These are phyloP conservation scores for Grantiella picta DNA, from an alignment of 2,113 vertebrate genomes.

Conservation along the genomic window DNA sequence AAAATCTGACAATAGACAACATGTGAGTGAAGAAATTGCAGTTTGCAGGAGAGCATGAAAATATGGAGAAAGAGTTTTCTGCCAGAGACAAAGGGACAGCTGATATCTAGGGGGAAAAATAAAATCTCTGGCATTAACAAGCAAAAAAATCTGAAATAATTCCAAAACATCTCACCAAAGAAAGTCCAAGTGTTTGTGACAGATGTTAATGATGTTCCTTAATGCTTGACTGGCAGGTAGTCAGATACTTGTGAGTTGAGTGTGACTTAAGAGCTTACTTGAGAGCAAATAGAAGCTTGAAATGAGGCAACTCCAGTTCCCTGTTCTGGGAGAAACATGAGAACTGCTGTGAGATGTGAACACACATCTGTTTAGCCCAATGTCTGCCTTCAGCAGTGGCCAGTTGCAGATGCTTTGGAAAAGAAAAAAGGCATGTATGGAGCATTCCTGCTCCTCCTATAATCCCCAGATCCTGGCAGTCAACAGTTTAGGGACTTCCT, in stretches of 20 bases:
- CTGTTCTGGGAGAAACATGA: neutral
- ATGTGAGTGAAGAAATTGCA: neutral
- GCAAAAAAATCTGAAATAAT: neutral
- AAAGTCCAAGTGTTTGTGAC: constrained; percentile 31
- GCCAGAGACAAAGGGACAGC: neutral
- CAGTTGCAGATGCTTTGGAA: constrained; percentile 4
- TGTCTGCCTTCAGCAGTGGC: neutral
- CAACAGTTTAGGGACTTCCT: neutral
- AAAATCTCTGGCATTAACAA: neutral
- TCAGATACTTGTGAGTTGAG: constrained; percentile 11
- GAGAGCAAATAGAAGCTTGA: constrained; percentile 46
- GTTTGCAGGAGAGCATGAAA: neutral
- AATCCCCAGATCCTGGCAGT: neutral
- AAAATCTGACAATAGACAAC: neutral
- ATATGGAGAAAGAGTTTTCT: neutral
- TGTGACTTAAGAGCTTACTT: constrained; percentile 25
- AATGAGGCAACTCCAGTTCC: neutral
- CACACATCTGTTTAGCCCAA: neutral
- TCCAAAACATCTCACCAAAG: constrained; percentile 25
- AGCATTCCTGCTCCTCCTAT: neutral
- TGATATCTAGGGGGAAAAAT: neutral
- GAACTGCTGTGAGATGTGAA: neutral
- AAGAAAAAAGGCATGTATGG: neutral
- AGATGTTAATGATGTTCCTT: constrained; percentile 34
- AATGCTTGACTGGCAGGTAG: constrained; percentile 48